Conservation (phyloP, 2,888 invertebrate genomes). For the Heteromurus nitidus region DNA sequence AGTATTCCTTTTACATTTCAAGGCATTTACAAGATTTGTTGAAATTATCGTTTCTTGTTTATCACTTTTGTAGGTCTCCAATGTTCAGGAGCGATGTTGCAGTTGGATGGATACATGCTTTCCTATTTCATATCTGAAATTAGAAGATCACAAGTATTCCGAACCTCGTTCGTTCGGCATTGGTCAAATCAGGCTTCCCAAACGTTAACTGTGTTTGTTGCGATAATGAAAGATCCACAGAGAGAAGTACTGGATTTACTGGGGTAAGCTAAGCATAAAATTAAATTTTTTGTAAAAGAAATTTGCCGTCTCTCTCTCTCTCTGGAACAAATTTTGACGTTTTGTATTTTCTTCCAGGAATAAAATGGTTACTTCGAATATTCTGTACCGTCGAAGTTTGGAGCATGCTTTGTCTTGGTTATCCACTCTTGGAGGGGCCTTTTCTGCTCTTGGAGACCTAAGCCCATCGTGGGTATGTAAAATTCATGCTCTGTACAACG, state of each 20-base stretch:
- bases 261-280: slow-evolving; percentile 19
- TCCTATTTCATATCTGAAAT: slow-evolving; percentile 44
- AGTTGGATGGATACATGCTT: slow-evolving; percentile 50
- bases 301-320: too few relatives aligned
- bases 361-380: slow-evolving; percentile 54
- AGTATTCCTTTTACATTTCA: too few relatives aligned
- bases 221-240: slow-evolving; percentile 13
- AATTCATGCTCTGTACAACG: slow-evolving; percentile 26
- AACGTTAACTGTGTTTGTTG: slow-evolving; percentile 26
- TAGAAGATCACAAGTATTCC: slow-evolving; percentile 22
- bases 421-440: slow-evolving; percentile 96
- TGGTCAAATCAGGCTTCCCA: slow-evolving; percentile 4
- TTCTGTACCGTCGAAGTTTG: slow-evolving; percentile 78
- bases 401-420: slow-evolving; percentile 94
- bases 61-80: too few relatives aligned
- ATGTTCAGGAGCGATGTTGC: neutral
- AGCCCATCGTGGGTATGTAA: slow-evolving; percentile 84
- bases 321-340: too few relatives aligned
- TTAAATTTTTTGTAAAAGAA: too few relatives aligned
- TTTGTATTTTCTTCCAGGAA: slow-evolving; percentile 58
- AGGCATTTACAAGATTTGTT: too few relatives aligned
- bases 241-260: slow-evolving; percentile 35
- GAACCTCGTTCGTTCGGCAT: slow-evolving; percentile 4
- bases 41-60: too few relatives aligned
- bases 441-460: slow-evolving; percentile 94